Base-by-base conservation (phyloP, 1,140 invertebrate species). In the Argopecten irradians region DNA sequence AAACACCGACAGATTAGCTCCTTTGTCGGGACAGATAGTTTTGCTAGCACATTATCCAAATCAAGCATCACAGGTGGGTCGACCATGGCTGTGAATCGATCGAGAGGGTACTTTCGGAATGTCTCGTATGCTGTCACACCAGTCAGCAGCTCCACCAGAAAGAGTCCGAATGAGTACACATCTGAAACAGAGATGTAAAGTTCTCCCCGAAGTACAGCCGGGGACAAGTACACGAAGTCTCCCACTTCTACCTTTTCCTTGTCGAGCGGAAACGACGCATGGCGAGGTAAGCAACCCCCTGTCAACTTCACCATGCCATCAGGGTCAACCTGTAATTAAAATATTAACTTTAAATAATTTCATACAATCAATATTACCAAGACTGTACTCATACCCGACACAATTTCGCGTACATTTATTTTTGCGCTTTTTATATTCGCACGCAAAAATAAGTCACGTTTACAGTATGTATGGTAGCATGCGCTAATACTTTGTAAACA, bases 131-230 rank as follows among this genome's bases (percentile, higher is more conserved):
- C 89, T 19, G 84, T 86, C 3, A 34, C 14, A 19, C 84, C 83
- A 0, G 89, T 88, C 0, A 92, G 86, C 32, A 93, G 32, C 35
- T 94, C 93, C 83, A 87, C 92, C 16, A 92, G 39, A 7, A 94
- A 33, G 1, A 93, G 90, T 34, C 92, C 92, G 82, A 93, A 90
- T 19, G 91, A 89, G 83, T 93, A 94, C 14, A 93, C 87, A 87
- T 94, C 93, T 22, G 91, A 92, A 0, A 89, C 86, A 0, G 91
- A 22, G 19, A 84, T 82, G 83, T 94, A 94, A 0, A 89, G 19
- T 34, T 90, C 90, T 5, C 91, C 92, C n/a, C 46, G 34, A 7
- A 94, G 91, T 8, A 94, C 93, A 28, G 90, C 89, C 14, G 92
- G 93, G 7, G 90, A 90, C 16, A 93, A 86, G 71, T 92, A 93